phyloP scores from a whole-genome alignment of 2,888 invertebrate species.

The Drosophila helvetica region DNA sequence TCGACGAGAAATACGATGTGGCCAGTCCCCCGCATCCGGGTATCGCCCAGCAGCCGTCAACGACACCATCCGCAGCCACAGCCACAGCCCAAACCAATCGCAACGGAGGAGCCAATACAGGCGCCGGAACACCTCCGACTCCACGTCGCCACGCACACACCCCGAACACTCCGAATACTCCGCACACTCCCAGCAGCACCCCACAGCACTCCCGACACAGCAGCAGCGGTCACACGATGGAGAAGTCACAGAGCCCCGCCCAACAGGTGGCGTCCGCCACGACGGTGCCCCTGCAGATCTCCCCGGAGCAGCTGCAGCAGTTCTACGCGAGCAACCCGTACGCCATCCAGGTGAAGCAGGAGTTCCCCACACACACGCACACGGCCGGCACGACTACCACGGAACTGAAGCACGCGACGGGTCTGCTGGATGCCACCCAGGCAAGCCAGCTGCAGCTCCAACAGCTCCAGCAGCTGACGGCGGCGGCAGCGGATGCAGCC shows the following conservation, averaged over 20 bases:
- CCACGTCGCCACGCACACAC: constrained; percentile 20
- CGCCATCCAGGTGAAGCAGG: constrained; percentile 84
- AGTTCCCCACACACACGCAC: constrained; percentile 81
- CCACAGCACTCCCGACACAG: constrained; percentile 20
- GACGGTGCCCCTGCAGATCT: constrained; percentile 83
- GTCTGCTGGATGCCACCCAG: constrained; percentile 84
- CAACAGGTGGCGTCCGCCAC: constrained; percentile 82
- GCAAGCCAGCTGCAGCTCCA: constrained; percentile 84
- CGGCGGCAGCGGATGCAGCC: constrained; percentile 65
- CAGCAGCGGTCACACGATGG: constrained; percentile 85
- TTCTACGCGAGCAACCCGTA: constrained; percentile 83
- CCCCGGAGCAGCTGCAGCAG: constrained; percentile 85
- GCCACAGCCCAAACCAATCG: not conserved
- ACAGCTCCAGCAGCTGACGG: constrained; percentile 82
- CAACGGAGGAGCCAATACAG: constrained; percentile 7
- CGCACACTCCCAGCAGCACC: constrained; percentile 11
- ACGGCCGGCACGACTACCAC: constrained; percentile 49
- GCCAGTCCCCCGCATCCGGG: constrained; percentile 84
- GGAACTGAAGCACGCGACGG: constrained; percentile 79
- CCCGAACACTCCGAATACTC: constrained; percentile 10
- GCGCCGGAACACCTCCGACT: constrained; percentile 22
- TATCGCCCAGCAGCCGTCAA: constrained; percentile 40
- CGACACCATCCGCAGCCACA: constrained; percentile 22
- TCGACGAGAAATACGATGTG: constrained; percentile 90
- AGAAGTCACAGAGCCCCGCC: constrained; percentile 86